Evolutionary conservation across 2,113 vertebrate genomes (phyloP).

Genomic region (Eudyptes chrysolophus): DNA sequence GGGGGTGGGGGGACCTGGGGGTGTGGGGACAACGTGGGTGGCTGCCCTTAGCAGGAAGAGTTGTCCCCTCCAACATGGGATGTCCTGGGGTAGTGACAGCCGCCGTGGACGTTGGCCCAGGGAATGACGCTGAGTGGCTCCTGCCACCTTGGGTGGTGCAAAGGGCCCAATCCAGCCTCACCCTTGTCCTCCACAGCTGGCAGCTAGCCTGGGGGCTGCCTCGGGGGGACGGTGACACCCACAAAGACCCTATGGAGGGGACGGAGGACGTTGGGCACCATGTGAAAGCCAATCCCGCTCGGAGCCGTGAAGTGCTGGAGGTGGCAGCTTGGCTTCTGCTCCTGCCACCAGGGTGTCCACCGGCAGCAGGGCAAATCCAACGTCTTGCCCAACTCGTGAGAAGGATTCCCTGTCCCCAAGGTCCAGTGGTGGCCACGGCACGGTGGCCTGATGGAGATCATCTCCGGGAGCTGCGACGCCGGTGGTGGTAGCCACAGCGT

Average conservation of each 20-base stretch:
- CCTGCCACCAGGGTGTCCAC: not conserved
- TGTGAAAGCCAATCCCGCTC: not conserved
- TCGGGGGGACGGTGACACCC: not conserved
- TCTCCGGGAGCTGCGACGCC: fast-evolving
- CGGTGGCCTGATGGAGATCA: not conserved
- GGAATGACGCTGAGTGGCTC: not conserved
- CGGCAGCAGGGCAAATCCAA: not conserved
- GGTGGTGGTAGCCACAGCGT: fast-evolving
- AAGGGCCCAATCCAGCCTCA: not conserved
- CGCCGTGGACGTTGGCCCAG: fast-evolving
- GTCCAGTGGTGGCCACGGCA: not conserved
- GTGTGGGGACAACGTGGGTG: no score
- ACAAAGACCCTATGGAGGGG: not conserved
- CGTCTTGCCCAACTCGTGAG: not conserved
- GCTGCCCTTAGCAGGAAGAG: not conserved
- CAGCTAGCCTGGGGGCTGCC: not conserved
- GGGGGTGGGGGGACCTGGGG: no score
- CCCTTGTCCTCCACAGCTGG: not conserved
- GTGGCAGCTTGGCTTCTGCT: not conserved
- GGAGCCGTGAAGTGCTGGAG: not conserved
- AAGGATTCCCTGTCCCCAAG: not conserved
- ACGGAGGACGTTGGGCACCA: not conserved
- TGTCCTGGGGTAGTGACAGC: not conserved
- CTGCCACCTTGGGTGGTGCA: not conserved
- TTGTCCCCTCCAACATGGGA: not conserved